phyloP scores from a whole-genome alignment of 2,797 vertebrate species.

The Ptychadena robeensis region DNA sequence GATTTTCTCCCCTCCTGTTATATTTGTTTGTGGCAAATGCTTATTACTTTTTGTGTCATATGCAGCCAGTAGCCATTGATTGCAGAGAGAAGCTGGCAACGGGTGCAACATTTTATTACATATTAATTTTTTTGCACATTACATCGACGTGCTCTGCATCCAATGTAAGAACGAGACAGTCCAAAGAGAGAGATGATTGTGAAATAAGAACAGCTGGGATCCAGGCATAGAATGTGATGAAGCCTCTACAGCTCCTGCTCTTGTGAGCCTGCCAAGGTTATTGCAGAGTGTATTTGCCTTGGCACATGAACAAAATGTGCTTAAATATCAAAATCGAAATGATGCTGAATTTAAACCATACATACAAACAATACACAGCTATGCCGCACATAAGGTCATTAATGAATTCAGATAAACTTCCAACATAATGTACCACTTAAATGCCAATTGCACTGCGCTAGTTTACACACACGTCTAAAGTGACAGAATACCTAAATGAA shows the following conservation, averaged over 20 bases:
- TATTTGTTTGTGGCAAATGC: slow-evolving; percentile 27
- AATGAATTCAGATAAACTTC: neutral
- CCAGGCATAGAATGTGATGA: slow-evolving; percentile 48
- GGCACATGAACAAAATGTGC: slow-evolving; percentile 15
- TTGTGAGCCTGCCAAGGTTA: slow-evolving; percentile 52
- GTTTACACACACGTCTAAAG: neutral
- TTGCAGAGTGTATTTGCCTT: slow-evolving; percentile 45
- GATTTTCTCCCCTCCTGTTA: slow-evolving; percentile 18
- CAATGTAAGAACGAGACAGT: slow-evolving; percentile 30
- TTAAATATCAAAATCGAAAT: slow-evolving; percentile 37
- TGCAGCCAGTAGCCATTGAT: slow-evolving; percentile 36
- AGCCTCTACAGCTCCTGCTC: slow-evolving; percentile 43
- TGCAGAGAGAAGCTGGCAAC: slow-evolving; percentile 45
- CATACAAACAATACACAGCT: slow-evolving; percentile 1
- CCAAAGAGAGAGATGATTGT: slow-evolving; percentile 57
- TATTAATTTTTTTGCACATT: slow-evolving; percentile 47
- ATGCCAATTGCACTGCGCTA: neutral
- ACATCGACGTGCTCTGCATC: slow-evolving; percentile 45
- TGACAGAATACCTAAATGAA: too few relatives aligned
- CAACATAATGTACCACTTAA: neutral
- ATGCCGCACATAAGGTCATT: neutral
- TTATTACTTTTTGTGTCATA: neutral
- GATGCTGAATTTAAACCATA: slow-evolving; percentile 5
- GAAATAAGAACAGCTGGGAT: slow-evolving; percentile 59
- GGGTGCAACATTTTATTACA: slow-evolving; percentile 49